Evolutionary conservation across 2,888 invertebrate genomes (phyloP).

Genomic region (Gryllus longicercus): DNA sequence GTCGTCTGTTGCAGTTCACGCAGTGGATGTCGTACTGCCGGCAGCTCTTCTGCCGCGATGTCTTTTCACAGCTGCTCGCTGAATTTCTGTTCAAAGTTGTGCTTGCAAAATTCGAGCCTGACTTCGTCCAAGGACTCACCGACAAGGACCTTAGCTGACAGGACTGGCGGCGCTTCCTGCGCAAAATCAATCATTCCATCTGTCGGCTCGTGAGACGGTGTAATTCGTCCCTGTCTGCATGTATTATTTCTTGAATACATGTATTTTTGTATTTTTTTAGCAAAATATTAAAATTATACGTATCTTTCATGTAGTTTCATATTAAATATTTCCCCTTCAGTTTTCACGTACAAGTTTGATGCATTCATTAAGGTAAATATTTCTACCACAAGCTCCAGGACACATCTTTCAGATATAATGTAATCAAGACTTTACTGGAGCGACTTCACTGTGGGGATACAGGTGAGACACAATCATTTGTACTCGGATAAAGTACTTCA

Average conservation of each 20-base stretch:
- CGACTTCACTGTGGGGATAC: too few species aligned
- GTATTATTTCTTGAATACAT: background rate
- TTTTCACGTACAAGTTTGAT: too few species aligned
- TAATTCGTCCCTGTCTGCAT: background rate
- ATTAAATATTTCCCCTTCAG: too few species aligned
- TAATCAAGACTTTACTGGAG: too few species aligned
- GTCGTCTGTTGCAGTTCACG: background rate
- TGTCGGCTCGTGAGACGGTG: background rate
- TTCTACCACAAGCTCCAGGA: too few species aligned
- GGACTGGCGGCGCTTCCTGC: background rate
- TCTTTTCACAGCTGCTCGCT: background rate
- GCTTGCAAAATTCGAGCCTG: background rate
- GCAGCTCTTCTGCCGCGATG: background rate
- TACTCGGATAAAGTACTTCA: too few species aligned
- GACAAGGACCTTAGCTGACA: background rate
- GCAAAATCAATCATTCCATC: background rate
- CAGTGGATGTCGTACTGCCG: background rate
- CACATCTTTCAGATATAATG: too few species aligned
- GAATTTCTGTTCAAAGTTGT: slow-evolving; percentile 1
- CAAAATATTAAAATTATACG: too few species aligned
- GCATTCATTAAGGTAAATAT: too few species aligned
- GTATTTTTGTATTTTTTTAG: background rate
- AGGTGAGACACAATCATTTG: too few species aligned
- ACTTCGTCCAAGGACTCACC: background rate
- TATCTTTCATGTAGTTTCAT: too few species aligned